Conservation (phyloP, 2,113 vertebrate species). For the Ahaetulla prasina region DNA sequence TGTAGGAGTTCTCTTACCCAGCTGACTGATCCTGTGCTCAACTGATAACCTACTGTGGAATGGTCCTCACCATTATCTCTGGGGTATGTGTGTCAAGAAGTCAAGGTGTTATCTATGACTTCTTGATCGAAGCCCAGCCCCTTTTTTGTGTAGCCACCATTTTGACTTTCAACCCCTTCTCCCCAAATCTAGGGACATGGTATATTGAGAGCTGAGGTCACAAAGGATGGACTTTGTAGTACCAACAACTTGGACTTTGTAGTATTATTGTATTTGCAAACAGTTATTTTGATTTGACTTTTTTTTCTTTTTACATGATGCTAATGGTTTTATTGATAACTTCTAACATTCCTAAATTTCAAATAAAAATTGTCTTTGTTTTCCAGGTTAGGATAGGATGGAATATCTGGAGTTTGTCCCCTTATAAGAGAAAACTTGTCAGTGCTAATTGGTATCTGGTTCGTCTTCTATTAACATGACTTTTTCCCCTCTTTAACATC, state of each 20-base stretch:
- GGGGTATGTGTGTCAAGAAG: neutral
- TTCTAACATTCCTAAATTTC: neutral
- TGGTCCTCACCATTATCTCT: neutral
- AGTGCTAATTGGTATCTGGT: neutral
- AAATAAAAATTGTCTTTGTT: neutral
- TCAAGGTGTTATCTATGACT: neutral
- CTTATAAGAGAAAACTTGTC: neutral
- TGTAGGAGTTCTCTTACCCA: neutral
- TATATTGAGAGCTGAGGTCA: neutral
- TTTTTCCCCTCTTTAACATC: neutral
- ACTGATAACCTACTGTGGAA: neutral
- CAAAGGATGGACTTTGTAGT: neutral
- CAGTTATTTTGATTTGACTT: neutral
- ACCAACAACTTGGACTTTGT: neutral
- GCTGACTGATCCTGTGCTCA: neutral
- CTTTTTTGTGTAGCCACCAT: neutral
- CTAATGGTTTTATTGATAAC: neutral
- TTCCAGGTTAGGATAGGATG: neutral
- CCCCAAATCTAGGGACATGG: neutral
- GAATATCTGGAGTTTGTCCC: neutral
- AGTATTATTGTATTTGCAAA: neutral
- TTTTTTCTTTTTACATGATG: neutral
- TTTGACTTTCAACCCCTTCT: neutral
- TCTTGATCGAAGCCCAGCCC: neutral
- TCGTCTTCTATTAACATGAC: neutral